Conservation (phyloP, 35 echinoderm and acorn worm species). For the Anneissia japonica region DNA sequence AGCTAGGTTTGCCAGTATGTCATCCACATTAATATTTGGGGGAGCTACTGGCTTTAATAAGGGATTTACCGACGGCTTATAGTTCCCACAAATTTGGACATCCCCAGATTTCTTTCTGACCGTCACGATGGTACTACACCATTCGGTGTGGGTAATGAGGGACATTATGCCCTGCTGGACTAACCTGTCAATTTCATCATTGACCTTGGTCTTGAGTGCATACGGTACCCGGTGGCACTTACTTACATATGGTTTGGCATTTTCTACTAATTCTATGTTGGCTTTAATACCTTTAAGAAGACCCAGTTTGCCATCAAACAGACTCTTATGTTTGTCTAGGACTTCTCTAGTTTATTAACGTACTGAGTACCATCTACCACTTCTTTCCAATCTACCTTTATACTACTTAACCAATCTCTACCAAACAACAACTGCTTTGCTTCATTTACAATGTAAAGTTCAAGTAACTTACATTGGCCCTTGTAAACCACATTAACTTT, state of each 20-base stretch:
- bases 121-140: slow-evolving; percentile 24
- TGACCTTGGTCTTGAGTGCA: slow-evolving; percentile 17
- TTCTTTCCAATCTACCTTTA: too few relatives aligned
- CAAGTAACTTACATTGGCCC: background rate
- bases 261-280: background rate
- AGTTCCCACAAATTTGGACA: slow-evolving; percentile 44
- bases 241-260: too few relatives aligned
- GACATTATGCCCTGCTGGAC: slow-evolving; percentile 25
- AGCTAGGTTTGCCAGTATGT: slow-evolving; percentile 37
- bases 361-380: background rate
- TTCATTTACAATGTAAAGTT: slow-evolving; percentile 7
- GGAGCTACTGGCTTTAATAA: slow-evolving; percentile 27
- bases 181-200: slow-evolving; percentile 32
- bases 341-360: background rate
- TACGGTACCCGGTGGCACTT: slow-evolving; percentile 24
- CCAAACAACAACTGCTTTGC: slow-evolving; percentile 2
- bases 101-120: slow-evolving; percentile 36
- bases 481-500: background rate
- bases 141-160: slow-evolving; percentile 28
- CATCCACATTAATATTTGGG: slow-evolving; percentile 41
- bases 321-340: background rate
- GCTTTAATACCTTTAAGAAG: background rate
- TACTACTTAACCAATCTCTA: too few relatives aligned
- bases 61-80: slow-evolving; percentile 39
- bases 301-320: slow-evolving; percentile 10